Evolutionary conservation across 2,113 vertebrate species (phyloP).

Genomic region (Cettia cetti): DNA sequence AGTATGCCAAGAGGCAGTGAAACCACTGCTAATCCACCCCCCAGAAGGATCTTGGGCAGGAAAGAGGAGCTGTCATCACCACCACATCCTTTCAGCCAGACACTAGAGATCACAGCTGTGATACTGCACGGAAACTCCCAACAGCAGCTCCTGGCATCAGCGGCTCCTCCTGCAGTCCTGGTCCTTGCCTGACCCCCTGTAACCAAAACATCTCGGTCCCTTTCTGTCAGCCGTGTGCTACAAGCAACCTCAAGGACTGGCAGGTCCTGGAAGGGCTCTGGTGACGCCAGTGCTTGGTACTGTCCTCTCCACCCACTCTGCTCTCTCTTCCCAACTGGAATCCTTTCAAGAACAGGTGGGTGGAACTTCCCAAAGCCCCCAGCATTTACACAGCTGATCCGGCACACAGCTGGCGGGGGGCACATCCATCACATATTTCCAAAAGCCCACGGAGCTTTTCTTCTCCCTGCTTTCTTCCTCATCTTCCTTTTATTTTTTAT

Average conservation of each 20-base stretch:
- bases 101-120: neutral
- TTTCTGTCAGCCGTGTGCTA: neutral
- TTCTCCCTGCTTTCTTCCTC: neutral
- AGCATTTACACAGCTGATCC: neutral
- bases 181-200: neutral
- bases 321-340: neutral
- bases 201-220: rapidly evolving
- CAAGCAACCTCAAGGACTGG: neutral
- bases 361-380: neutral
- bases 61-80: neutral
- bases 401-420: neutral
- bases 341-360: neutral
- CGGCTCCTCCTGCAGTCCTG: neutral
- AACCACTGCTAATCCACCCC: neutral
- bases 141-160: neutral
- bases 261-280: neutral
- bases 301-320: neutral
- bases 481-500: neutral
- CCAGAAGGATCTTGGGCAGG: neutral
- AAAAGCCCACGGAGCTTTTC: neutral
- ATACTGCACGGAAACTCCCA: neutral
- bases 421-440: neutral
- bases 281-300: neutral
- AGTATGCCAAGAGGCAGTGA: neutral
- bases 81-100: neutral